Evolutionary conservation across 2,888 invertebrate genomes (phyloP), one percentile per base, ranked within the genome.

Genomic region (Drosophila engyochracea): DNA sequence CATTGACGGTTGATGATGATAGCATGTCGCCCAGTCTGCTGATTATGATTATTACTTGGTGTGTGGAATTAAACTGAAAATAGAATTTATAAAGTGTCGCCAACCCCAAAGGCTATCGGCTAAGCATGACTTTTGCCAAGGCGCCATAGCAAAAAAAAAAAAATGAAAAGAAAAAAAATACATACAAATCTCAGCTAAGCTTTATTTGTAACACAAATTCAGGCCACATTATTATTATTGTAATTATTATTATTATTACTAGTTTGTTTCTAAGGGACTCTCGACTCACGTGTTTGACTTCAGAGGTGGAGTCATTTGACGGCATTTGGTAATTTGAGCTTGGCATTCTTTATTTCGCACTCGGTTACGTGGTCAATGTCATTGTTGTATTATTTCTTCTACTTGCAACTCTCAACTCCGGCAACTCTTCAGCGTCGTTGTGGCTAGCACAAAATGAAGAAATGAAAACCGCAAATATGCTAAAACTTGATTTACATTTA

Each of bases 291-390:
- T 88, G 88, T 91, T 91, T 74, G 73, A 67, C 70, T 37, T 67
- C 37, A 44, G 74, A 55, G 54, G 37, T n/a, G 25, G 79, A 74
- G 76, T 65, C 90, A 85, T 82, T 87, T 85, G 79, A 76, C 54
- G 71, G 72, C 81, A 78, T 72, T 70, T 62, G 90, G 90, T 81
- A 78, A 90, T 79, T 60, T 35, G 84, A 86, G 57, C 70, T 25
- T 25, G 22, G 25, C 37, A 53, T 57, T 61, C 70, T 72, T 72
- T 57, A 76, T 81, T 91, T 90, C 89, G 89, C 90, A 90, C 91
- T 91, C 91, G 82, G 83, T 83, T 85, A 89, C 91, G 89, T 90
- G 87, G 91, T 91, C 91, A 90, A 89, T 89, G 88, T 84, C 91
- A 88, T 75, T 79, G 79, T 53, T 57, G 53, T 52, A 59, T 51